phyloP scores from a whole-genome alignment of 2,888 invertebrate species.

The Amaurobius ferox region DNA sequence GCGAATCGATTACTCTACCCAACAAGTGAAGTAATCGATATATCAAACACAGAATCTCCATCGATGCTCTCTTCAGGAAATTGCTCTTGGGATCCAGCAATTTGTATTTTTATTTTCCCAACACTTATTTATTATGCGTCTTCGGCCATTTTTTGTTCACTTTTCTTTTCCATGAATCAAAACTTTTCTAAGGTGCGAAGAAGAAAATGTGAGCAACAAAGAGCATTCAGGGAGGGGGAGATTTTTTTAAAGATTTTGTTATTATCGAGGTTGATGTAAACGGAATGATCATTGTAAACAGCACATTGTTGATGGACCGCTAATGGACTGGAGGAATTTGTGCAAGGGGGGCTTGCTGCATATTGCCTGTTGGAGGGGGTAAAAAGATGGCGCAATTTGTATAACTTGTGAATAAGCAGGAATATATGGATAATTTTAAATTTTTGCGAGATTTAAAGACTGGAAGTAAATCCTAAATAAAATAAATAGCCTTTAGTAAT shows the following conservation, averaged over 20 bases:
- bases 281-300: constrained; percentile 31
- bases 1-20: constrained; percentile 36
- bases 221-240: not conserved
- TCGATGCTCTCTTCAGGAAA: constrained; percentile 38
- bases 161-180: not conserved
- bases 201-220: not conserved
- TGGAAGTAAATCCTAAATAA: too few relatives aligned
- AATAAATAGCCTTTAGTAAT: too few relatives aligned
- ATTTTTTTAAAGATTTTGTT: constrained; percentile 29
- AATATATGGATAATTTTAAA: too few relatives aligned
- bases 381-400: too few relatives aligned
- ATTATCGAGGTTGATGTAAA: constrained; percentile 33
- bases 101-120: constrained; percentile 37
- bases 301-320: constrained; percentile 38
- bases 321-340: constrained; percentile 23
- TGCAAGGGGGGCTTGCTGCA: constrained; percentile 10
- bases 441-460: too few relatives aligned
- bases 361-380: not conserved
- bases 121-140: constrained; percentile 31
- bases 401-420: too few relatives aligned
- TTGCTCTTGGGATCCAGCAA: constrained; percentile 34
- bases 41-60: constrained; percentile 19
- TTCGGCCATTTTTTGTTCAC: not conserved
- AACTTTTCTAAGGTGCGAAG: not conserved
- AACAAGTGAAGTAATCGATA: constrained; percentile 55